Evolutionary conservation across 2,113 vertebrate species (phyloP).

Genomic region (Aegithalos caudatus): DNA sequence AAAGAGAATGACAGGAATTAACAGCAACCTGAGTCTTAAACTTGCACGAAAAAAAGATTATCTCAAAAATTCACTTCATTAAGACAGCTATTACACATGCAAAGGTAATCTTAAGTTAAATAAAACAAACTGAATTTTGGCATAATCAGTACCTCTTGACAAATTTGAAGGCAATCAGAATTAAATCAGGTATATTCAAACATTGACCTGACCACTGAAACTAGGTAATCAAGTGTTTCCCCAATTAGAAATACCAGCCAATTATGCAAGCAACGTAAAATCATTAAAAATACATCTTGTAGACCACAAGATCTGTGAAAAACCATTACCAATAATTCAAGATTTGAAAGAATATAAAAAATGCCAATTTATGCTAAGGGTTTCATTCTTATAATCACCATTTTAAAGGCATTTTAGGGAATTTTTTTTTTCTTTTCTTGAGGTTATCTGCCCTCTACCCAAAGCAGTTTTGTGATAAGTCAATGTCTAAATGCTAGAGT

Average conservation of each 20-base stretch:
- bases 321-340: neutral
- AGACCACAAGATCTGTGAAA: neutral
- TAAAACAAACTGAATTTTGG: neutral
- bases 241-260: neutral
- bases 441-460: neutral
- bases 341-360: neutral
- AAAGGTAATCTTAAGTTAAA: neutral
- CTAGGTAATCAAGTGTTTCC: neutral
- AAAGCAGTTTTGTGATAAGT: neutral
- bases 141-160: neutral
- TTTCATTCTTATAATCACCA: neutral
- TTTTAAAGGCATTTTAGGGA: neutral
- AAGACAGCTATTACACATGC: rapidly evolving
- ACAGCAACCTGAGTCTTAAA: neutral
- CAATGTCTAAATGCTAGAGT: neutral
- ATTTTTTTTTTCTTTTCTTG: neutral
- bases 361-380: neutral
- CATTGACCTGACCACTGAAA: neutral
- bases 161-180: neutral
- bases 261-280: neutral
- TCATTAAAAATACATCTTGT: neutral
- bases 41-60: neutral
- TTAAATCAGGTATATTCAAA: neutral
- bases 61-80: neutral
- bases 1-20: neutral